These are phyloP conservation scores for Cantharis rustica DNA, from an alignment of 2,888 invertebrate genomes.

Conservation along the genomic window DNA sequence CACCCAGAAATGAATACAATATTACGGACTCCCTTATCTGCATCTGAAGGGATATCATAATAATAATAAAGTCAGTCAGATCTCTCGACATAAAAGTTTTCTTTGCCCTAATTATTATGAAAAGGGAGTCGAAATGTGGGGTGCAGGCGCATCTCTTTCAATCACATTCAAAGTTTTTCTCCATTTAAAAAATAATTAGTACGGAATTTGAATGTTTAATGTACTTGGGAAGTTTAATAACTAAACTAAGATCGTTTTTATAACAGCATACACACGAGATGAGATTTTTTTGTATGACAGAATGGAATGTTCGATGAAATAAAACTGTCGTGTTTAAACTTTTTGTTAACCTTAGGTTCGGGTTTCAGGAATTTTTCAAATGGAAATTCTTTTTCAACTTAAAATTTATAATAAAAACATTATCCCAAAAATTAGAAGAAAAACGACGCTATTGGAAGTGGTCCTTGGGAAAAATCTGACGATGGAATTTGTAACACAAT, in stretches of 20 bases:
- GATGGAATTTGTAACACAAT: constrained; percentile 19
- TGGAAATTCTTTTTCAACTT: neutral
- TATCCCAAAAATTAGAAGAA: neutral
- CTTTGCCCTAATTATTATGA: constrained; percentile 45
- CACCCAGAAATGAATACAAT: constrained; percentile 45
- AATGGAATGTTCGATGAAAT: neutral
- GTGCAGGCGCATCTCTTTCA: neutral
- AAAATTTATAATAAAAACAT: neutral
- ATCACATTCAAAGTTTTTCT: neutral
- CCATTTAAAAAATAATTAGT: neutral
- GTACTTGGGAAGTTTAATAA: neutral
- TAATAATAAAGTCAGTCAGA: constrained; percentile 40
- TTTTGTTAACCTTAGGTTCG: neutral
- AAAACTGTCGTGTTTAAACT: neutral
- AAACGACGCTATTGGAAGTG: neutral
- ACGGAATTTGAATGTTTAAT: neutral
- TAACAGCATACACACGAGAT: neutral
- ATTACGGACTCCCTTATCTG: constrained; percentile 43
- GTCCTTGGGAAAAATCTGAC: neutral
- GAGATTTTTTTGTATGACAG: neutral
- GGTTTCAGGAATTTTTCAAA: neutral
- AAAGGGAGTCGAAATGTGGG: constrained; percentile 23
- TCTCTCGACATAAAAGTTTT: constrained; percentile 43
- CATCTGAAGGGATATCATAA: constrained; percentile 39
- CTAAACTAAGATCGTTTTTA: neutral